These are phyloP conservation scores for Harpalus rubripes DNA, from an alignment of 2,888 invertebrate species.

Conservation along the genomic window DNA sequence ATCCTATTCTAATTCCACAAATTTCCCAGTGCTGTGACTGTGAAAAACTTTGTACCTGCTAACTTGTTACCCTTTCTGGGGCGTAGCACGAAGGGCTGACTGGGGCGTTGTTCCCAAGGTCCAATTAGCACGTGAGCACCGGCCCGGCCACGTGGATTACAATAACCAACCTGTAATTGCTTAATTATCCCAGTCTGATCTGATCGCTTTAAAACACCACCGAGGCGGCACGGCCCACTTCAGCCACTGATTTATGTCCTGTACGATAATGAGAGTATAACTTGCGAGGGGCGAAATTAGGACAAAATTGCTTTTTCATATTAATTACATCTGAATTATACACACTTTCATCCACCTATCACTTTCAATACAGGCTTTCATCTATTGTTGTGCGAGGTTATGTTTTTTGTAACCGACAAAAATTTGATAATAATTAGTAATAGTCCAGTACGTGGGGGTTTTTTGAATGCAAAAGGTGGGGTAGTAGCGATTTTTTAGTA, in stretches of 20 bases:
- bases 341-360: not conserved
- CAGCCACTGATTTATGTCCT: slow-evolving; percentile 37
- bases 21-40: slow-evolving; percentile 1
- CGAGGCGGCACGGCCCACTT: slow-evolving; percentile 16
- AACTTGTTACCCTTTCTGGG: slow-evolving; percentile 8
- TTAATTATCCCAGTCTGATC: slow-evolving; percentile 64
- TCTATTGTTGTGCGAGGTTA: not conserved
- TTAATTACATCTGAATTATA: slow-evolving; percentile 7
- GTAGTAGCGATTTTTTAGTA: too few species aligned
- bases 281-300: not conserved
- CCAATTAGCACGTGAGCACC: slow-evolving; percentile 64
- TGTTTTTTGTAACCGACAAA: too few species aligned
- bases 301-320: not conserved
- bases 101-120: not conserved
- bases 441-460: too few species aligned
- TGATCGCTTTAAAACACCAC: slow-evolving; percentile 64
- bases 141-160: slow-evolving; percentile 55
- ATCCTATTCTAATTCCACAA: slow-evolving; percentile 6
- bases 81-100: not conserved
- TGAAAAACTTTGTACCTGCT: slow-evolving; percentile 9
- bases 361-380: not conserved
- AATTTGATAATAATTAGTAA: too few species aligned
- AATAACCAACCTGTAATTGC: slow-evolving; percentile 67
- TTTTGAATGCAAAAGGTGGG: too few species aligned
- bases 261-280: slow-evolving; percentile 49